Evolutionary conservation across 1,140 invertebrate genomes (phyloP).

Genomic region (Manduca sexta): DNA sequence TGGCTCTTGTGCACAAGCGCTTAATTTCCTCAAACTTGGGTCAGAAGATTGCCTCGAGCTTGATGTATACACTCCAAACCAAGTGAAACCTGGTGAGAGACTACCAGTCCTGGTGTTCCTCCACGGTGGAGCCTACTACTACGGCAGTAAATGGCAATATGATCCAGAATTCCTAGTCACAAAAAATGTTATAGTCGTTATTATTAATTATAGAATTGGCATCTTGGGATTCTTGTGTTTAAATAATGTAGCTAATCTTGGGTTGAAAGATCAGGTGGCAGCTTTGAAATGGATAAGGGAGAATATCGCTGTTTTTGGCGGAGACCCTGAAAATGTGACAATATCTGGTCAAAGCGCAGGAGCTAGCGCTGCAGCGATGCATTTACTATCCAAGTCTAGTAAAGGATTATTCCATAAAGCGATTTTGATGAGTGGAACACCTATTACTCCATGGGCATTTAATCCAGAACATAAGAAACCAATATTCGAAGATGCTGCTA

Average conservation of each 20-base stretch:
- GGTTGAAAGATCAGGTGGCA: constrained; percentile 55
- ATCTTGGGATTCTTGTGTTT: constrained; percentile 45
- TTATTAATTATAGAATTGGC: constrained; percentile 41
- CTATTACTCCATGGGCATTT: constrained; percentile 53
- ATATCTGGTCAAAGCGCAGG: constrained; percentile 71
- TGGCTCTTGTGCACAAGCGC: constrained; percentile 40
- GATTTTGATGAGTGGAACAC: constrained; percentile 44
- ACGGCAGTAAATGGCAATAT: constrained; percentile 68
- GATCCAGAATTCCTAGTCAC: constrained; percentile 59
- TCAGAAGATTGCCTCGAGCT: constrained; percentile 50
- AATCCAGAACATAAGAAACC: constrained; percentile 33
- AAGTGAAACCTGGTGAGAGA: constrained; percentile 5
- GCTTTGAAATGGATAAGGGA: constrained; percentile 55
- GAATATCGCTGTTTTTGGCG: constrained; percentile 68
- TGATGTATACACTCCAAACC: constrained; percentile 40
- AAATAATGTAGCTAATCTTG: constrained; percentile 46
- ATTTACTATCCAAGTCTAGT: constrained; percentile 43
- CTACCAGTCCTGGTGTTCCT: constrained; percentile 77
- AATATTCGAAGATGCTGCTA: constrained; percentile 39
- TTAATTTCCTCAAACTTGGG: constrained; percentile 28
- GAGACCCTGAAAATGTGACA: constrained; percentile 66
- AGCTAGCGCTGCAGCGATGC: constrained; percentile 46
- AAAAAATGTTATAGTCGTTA: constrained; percentile 40
- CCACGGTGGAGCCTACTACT: constrained; percentile 74
- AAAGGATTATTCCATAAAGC: constrained; percentile 45